A percentile compares a stretch with the other conserved stretches of the same genome.
These are phyloP conservation scores for Osmerus mordax DNA, from an alignment of 2,113 vertebrate genomes.

Conservation along the genomic window DNA sequence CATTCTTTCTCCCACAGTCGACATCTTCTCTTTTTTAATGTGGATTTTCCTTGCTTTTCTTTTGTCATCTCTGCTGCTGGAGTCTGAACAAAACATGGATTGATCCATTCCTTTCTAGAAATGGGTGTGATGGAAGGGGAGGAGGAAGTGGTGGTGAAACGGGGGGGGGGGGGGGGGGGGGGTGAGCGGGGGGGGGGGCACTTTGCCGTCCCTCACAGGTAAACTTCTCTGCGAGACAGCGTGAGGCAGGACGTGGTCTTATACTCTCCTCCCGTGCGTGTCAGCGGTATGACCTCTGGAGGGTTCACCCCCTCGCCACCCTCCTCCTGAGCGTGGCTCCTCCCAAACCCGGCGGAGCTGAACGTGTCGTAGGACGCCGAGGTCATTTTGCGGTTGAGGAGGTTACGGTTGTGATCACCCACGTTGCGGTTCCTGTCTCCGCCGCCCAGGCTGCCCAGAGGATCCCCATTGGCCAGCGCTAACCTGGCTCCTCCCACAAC, in stretches of 20 bases:
- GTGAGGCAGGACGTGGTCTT: slow-evolving; percentile 77
- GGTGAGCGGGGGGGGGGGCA: slow-evolving; percentile 17
- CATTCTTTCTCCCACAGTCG: neutral
- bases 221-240: slow-evolving; percentile 72
- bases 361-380: slow-evolving; percentile 77
- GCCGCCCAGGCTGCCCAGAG: slow-evolving; percentile 64
- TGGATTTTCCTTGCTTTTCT: slow-evolving; percentile 32
- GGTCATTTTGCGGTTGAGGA: slow-evolving; percentile 77
- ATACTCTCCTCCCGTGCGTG: slow-evolving; percentile 73
- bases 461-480: slow-evolving; percentile 67
- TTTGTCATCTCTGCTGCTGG: slow-evolving; percentile 28
- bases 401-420: slow-evolving; percentile 76
- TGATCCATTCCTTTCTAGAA: slow-evolving; percentile 9
- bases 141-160: slow-evolving; percentile 2
- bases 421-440: slow-evolving; percentile 73
- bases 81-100: slow-evolving; percentile 24
- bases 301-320: slow-evolving; percentile 55
- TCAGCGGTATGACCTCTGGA: slow-evolving; percentile 72
- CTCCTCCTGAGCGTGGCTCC: slow-evolving; percentile 66
- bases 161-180: neutral
- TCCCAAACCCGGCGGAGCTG: slow-evolving; percentile 70
- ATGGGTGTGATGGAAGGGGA: slow-evolving; percentile 7
- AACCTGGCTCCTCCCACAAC: slow-evolving; percentile 63
- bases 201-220: slow-evolving; percentile 63
- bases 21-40: neutral